These are phyloP conservation scores for Carettochelys insculpta DNA, from an alignment of 2,113 vertebrate species.

Conservation along the genomic window DNA sequence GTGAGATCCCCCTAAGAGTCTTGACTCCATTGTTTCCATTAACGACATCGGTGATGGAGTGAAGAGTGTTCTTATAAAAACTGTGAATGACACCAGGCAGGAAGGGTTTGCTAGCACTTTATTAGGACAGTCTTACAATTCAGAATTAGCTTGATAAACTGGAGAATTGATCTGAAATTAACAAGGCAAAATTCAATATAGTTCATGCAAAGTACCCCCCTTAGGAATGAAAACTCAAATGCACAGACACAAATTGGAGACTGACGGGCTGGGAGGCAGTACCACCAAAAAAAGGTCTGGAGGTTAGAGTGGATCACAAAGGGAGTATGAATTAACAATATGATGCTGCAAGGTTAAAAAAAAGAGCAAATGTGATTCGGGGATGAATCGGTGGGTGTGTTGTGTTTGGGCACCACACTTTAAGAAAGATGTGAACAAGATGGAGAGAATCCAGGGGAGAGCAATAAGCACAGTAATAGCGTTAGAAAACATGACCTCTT, in stretches of 20 bases:
- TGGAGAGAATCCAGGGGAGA: neutral
- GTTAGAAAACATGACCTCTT: neutral
- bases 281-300: no score
- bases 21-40: neutral
- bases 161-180: neutral
- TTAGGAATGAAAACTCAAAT: no score
- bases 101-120: neutral
- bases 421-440: neutral
- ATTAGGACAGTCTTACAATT: no score
- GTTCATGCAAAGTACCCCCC: neutral
- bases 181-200: neutral
- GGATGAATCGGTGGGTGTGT: neutral
- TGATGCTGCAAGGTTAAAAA: neutral
- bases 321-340: neutral
- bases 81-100: neutral
- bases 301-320: neutral
- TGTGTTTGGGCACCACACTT: neutral
- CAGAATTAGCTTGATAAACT: neutral
- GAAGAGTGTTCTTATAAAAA: neutral
- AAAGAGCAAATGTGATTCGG: neutral
- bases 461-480: neutral
- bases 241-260: no score
- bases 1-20: neutral
- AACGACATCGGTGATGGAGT: neutral
- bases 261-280: no score